A percentile compares a stretch with the other conserved stretches of the same genome.
Conservation (phyloP, 2,113 vertebrate species). For the Jaculus jaculus region DNA sequence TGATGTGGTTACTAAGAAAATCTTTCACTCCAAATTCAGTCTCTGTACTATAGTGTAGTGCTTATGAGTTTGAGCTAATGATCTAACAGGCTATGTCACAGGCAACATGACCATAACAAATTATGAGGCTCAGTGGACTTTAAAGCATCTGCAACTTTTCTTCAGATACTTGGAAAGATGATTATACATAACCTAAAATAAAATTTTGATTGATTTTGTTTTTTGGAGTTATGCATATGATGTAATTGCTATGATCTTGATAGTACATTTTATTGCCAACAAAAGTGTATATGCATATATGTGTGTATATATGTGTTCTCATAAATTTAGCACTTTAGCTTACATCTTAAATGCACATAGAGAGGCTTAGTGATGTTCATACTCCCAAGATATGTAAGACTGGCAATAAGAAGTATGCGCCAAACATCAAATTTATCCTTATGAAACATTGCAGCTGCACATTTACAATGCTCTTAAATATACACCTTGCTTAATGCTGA, state of each 20-base stretch:
- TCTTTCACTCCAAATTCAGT: neutral
- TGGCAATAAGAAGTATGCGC: neutral
- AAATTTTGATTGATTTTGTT: constrained; percentile 17
- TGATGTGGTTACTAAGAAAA: neutral
- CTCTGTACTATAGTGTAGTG: neutral
- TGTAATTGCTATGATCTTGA: neutral
- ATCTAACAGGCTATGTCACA: neutral
- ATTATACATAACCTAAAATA: neutral
- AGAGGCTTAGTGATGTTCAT: neutral
- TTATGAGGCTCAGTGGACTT: neutral
- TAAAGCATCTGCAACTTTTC: neutral
- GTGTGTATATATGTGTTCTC: neutral
- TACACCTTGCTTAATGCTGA: constrained; percentile 3
- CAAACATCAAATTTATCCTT: constrained; percentile 23
- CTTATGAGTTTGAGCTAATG: neutral
- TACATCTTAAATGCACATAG: neutral
- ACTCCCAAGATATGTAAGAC: neutral
- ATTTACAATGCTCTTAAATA: constrained; percentile 19
- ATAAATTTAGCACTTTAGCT: neutral
- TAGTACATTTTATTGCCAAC: constrained; percentile 24
- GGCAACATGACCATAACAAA: neutral
- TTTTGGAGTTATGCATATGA: neutral
- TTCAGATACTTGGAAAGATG: neutral
- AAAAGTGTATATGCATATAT: neutral
- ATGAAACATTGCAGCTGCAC: constrained; percentile 20